A percentile compares a stretch with the other conserved stretches of the same genome.
Conservation (phyloP, 1,140 invertebrate genomes). For the Eumeta japonica region DNA sequence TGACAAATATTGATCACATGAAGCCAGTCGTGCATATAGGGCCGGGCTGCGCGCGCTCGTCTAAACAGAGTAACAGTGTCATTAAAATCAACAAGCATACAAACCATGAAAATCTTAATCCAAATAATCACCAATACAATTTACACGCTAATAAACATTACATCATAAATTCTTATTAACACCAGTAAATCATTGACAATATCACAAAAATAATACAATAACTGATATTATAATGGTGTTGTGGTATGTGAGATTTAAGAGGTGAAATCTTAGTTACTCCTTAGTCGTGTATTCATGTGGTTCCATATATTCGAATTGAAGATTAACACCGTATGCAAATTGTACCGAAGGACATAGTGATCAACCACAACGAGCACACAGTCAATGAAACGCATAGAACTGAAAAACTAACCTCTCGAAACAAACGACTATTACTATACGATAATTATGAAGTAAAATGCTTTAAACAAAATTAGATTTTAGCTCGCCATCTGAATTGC, state of each 20-base stretch:
- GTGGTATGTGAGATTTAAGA: too few relatives aligned
- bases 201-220: slow-evolving; percentile 48
- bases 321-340: not conserved
- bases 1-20: too few relatives aligned
- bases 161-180: slow-evolving; percentile 46
- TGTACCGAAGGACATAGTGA: not conserved
- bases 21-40: too few relatives aligned
- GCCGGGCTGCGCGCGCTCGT: slow-evolving; percentile 5
- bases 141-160: slow-evolving; percentile 40
- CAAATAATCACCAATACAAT: slow-evolving; percentile 40
- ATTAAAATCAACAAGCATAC: slow-evolving; percentile 24
- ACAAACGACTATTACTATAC: too few relatives aligned
- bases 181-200: slow-evolving; percentile 47
- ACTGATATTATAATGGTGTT: too few relatives aligned
- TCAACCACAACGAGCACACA: too few relatives aligned
- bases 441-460: too few relatives aligned
- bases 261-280: too few relatives aligned
- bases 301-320: not conserved
- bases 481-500: too few relatives aligned
- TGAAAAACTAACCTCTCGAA: not conserved
- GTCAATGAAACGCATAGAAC: not conserved
- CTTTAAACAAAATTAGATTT: too few relatives aligned
- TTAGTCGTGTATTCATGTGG: slow-evolving; percentile 1
- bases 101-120: slow-evolving; percentile 18
- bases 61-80: slow-evolving; percentile 6